Evolutionary conservation across 1,140 invertebrate species (phyloP), one percentile per base, ranked within the genome.

Genomic region (Drosophila micromelanica): DNA sequence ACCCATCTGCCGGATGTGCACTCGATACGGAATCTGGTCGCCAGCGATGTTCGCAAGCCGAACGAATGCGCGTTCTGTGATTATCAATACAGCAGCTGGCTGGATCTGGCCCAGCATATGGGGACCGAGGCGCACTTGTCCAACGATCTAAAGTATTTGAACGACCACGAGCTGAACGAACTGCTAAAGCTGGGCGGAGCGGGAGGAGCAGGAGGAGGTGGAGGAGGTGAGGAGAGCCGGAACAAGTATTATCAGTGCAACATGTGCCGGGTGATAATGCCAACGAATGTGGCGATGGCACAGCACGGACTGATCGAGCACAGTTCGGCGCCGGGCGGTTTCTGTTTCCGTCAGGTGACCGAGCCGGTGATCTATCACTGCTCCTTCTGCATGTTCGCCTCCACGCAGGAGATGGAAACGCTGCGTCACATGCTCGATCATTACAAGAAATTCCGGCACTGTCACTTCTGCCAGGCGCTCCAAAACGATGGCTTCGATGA

Each of bases 351-450:
- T 0, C 45, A 60, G 13, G 1, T 87, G 0, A 64, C 12, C 1
- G 23, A 63, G 2, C 3, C 13, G 1, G 6, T 82, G 1, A 62
- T 82, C 12, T 82, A 61, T 15, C 79, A 82, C 46, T 87, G 82
- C n/a, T 70, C 71, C 4, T 69, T 32, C 17, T 87, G 82, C 40
- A 64, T 79, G 23, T 87, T 61, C 17, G 77, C 75, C 6, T 82
- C 82, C 1, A 38, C 52, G 5, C 23, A 37, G 0, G 78, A 87
- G 23, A 23, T 70, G 49, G 35, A 23, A 0, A 70, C 76, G 8
- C 4, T 82, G 43, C 68, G 61, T 0, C 82, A 87, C 17, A 87
- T 87, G 76, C 9, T 87, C 2, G 68, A 73, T 37, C 82, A 87
- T 23, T 87, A 70, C 17, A 59, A 20, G n/a, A 64, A 57, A 12